A percentile compares a stretch with the other conserved stretches of the same genome.
Conservation (phyloP, 1,140 invertebrate genomes). For the Orius insidiosus region DNA sequence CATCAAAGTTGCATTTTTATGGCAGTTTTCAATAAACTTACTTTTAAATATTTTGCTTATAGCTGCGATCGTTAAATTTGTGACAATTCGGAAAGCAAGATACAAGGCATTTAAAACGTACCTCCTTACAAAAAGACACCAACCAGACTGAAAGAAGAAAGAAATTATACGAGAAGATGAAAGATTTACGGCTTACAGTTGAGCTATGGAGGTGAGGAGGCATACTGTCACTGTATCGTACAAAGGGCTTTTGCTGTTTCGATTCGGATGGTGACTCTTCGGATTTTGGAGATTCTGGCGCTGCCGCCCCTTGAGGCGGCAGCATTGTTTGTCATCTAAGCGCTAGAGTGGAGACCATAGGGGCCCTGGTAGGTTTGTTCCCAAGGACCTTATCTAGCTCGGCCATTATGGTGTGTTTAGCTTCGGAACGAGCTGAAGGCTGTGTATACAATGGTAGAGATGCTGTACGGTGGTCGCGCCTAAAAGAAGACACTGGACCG, state of each 20-base stretch:
- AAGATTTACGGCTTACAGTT: conserved; percentile 1
- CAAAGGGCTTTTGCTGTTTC: conserved; percentile 20
- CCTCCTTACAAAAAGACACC: conserved; percentile 4
- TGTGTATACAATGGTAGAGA: conserved; percentile 87
- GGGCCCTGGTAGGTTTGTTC: conserved; percentile 78
- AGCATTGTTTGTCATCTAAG: conserved; percentile 78
- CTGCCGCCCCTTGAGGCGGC: conserved; percentile 41
- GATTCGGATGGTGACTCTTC: conserved; percentile 14
- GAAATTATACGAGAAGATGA: no score
- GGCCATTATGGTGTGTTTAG: conserved; percentile 65
- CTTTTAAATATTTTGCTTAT: no score
- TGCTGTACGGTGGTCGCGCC: conserved; percentile 85
- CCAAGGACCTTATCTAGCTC: conserved; percentile 84
- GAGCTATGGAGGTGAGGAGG: conserved; percentile 2
- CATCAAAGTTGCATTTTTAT: no score
- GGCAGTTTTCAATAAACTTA: no score
- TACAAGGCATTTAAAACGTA: conserved; percentile 7
- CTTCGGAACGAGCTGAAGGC: conserved; percentile 84
- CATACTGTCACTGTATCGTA: conserved; percentile 19
- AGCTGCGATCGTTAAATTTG: no score
- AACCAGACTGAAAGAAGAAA: conserved; percentile 1
- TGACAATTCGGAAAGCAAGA: conserved; percentile 6
- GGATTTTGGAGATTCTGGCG: conserved; percentile 20
- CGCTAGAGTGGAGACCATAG: conserved; percentile 71
- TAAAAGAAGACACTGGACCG: conserved; percentile 83